A percentile compares a stretch with the other conserved stretches of the same genome.
Evolutionary conservation across 2,113 vertebrate genomes (phyloP).

Genomic region (Myodes glareolus): DNA sequence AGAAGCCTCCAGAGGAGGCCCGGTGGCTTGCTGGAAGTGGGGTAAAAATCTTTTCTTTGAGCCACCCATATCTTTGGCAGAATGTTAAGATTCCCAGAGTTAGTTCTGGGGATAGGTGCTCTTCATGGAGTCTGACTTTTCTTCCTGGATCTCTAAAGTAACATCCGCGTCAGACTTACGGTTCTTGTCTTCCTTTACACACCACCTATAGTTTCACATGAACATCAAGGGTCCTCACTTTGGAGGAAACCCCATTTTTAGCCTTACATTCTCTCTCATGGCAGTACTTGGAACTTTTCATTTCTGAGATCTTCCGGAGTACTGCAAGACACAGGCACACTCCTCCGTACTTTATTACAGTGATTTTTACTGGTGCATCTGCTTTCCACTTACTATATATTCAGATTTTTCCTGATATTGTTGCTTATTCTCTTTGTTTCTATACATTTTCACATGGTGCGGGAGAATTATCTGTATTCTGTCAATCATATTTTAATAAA

Average conservation of each 20-base stretch:
- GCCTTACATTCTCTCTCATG: background rate
- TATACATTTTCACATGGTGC: background rate
- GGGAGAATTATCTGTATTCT: too few species aligned
- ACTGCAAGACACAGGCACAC: background rate
- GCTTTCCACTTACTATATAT: background rate
- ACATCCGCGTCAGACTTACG: background rate
- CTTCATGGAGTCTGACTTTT: background rate
- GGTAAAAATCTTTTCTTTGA: background rate
- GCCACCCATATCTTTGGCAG: background rate
- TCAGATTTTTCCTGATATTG: background rate
- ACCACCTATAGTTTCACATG: background rate
- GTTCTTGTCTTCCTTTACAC: background rate
- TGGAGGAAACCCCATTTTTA: background rate
- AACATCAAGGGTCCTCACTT: background rate
- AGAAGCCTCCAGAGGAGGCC: background rate
- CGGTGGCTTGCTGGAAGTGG: background rate
- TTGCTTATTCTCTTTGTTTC: background rate
- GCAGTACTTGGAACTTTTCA: background rate
- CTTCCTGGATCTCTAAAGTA: background rate
- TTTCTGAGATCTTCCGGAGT: background rate
- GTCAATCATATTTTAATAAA: too few species aligned
- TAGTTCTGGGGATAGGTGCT: background rate
- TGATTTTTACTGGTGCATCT: background rate
- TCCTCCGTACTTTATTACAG: background rate
- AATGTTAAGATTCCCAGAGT: background rate